Percentiles rank a stretch among this genome's conserved stretches.
These are phyloP conservation scores for Cololabis saira DNA, from an alignment of 2,113 vertebrate species.

Conservation along the genomic window DNA sequence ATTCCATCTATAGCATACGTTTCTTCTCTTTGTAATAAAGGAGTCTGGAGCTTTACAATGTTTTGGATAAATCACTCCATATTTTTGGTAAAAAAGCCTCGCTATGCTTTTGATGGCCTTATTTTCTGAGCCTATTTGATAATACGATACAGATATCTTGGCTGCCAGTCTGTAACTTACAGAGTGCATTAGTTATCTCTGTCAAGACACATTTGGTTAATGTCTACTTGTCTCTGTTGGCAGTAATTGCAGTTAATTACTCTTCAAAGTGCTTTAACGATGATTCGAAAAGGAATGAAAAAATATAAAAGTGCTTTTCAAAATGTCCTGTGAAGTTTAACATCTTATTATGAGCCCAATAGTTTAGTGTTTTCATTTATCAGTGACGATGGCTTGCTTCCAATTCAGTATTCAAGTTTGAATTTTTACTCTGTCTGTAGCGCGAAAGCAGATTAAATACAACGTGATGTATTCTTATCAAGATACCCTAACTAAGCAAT, in stretches of 20 bases:
- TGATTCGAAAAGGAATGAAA: background rate
- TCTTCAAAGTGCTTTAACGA: slow-evolving; percentile 30
- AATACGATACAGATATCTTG: slow-evolving; percentile 7
- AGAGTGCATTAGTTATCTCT: slow-evolving; percentile 1
- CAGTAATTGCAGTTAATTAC: slow-evolving; percentile 32
- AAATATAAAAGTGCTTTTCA: slow-evolving; percentile 1
- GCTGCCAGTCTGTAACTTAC: slow-evolving; percentile 9
- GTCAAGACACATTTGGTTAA: background rate
- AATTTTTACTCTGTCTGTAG: slow-evolving; percentile 3
- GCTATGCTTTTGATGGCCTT: too few relatives aligned
- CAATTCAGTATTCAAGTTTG: slow-evolving; percentile 22
- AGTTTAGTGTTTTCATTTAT: slow-evolving; percentile 36
- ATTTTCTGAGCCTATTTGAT: slow-evolving; percentile 3
- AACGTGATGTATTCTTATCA: slow-evolving; percentile 31
- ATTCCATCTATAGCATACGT: too few relatives aligned
- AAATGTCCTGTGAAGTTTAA: slow-evolving; percentile 34
- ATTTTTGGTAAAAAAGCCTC: too few relatives aligned
- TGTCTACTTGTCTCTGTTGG: slow-evolving; percentile 10
- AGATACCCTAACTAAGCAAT: slow-evolving; percentile 39
- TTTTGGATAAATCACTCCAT: too few relatives aligned
- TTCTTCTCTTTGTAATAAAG: too few relatives aligned
- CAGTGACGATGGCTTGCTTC: slow-evolving; percentile 34
- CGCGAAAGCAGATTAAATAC: slow-evolving; percentile 34
- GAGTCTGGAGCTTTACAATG: too few relatives aligned
- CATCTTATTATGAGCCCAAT: slow-evolving; percentile 20